phyloP scores from a whole-genome alignment of 2,113 vertebrate genomes.

The Callipepla squamata region DNA sequence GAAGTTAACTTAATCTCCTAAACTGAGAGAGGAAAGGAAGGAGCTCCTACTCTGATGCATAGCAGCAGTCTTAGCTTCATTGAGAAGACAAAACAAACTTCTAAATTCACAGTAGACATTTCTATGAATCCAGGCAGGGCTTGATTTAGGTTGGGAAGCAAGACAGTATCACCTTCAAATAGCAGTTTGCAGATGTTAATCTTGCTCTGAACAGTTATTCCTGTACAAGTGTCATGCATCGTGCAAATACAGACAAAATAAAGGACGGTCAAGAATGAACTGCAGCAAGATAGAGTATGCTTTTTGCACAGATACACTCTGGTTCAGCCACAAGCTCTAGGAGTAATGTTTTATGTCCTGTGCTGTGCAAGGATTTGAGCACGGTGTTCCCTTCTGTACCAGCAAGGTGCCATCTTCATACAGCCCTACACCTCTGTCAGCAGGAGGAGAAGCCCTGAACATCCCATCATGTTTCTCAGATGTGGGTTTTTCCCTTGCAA shows the following conservation, averaged over 20 bases:
- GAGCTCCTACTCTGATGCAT: not conserved
- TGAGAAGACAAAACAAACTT: not conserved
- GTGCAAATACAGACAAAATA: not conserved
- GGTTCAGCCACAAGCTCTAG: not conserved
- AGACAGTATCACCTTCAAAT: not conserved
- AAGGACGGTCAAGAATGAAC: not conserved
- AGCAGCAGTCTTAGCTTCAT: not conserved
- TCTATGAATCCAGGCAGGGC: not conserved
- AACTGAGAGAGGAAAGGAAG: not conserved
- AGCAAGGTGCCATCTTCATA: accelerated
- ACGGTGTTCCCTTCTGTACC: not conserved
- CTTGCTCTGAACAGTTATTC: not conserved
- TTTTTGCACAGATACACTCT: not conserved
- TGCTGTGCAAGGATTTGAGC: not conserved
- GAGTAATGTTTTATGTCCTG: not conserved
- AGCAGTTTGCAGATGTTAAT: not conserved
- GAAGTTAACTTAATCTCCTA: not conserved
- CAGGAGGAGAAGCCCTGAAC: not conserved
- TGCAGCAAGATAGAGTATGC: not conserved
- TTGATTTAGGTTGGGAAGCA: not conserved
- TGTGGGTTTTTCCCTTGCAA: not conserved
- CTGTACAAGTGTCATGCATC: not conserved
- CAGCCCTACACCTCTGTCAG: not conserved
- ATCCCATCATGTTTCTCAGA: not conserved
- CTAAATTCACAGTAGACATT: not conserved